A percentile compares a stretch with the other conserved stretches of the same genome.
Evolutionary conservation across 1,140 invertebrate species (phyloP).

Genomic region (Caligus rogercresseyi): DNA sequence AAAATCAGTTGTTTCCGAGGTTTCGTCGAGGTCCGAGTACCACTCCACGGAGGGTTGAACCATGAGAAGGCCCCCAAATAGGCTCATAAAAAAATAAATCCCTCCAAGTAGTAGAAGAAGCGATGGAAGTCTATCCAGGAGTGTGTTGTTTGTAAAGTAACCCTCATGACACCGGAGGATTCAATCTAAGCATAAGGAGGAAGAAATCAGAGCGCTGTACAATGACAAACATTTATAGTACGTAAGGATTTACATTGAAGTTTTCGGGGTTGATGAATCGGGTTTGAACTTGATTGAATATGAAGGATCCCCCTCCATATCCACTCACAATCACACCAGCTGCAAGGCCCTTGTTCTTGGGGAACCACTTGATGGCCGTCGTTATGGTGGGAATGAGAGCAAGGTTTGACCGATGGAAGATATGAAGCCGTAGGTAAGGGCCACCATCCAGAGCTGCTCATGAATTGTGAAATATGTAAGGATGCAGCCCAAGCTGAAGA

Average conservation of each 20-base stretch:
- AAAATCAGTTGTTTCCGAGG: background rate
- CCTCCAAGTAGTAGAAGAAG: background rate
- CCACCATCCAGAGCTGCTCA: slow-evolving; percentile 15
- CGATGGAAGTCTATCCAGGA: background rate
- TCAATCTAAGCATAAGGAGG: background rate
- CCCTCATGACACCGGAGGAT: background rate
- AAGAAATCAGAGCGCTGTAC: too few relatives aligned
- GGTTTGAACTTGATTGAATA: slow-evolving; percentile 30
- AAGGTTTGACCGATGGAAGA: slow-evolving; percentile 12
- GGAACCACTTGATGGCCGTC: slow-evolving; percentile 27
- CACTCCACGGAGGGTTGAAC: background rate
- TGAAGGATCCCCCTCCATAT: slow-evolving; percentile 29
- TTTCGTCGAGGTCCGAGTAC: background rate
- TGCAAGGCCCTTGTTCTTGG: slow-evolving; percentile 29
- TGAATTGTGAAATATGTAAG: slow-evolving; percentile 6
- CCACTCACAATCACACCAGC: slow-evolving; percentile 30
- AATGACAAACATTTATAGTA: too few relatives aligned
- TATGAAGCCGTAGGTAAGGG: slow-evolving; percentile 1
- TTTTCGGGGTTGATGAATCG: slow-evolving; percentile 30
- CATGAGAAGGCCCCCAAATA: background rate
- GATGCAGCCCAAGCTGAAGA: background rate
- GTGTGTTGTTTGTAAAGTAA: background rate
- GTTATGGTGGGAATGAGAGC: slow-evolving; percentile 18
- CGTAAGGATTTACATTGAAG: slow-evolving; percentile 18
- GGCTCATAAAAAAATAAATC: background rate